These are phyloP conservation scores for Yoshiicerus persimilis DNA, from an alignment of 1,140 invertebrate genomes.

Conservation along the genomic window DNA sequence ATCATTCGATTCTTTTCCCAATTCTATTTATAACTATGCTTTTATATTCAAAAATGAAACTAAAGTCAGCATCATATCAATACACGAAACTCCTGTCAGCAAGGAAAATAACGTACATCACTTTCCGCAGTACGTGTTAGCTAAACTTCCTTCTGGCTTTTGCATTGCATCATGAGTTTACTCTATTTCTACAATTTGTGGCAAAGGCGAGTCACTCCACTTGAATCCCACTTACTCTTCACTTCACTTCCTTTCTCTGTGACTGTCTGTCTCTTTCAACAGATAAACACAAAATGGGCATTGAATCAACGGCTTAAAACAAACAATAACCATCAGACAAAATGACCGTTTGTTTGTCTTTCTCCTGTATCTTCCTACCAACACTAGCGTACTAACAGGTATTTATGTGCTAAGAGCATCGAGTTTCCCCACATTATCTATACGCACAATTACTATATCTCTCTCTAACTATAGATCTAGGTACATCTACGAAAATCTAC, in stretches of 20 bases:
- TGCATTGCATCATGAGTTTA: background rate
- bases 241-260: background rate
- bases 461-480: no score
- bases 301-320: constrained; percentile 20
- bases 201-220: background rate
- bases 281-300: constrained; percentile 17
- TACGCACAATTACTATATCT: background rate
- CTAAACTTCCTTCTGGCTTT: no score
- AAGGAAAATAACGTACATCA: background rate
- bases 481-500: background rate
- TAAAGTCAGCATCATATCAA: background rate
- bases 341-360: constrained; percentile 7
- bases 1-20: background rate
- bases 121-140: no score
- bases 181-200: background rate
- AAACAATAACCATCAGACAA: constrained; percentile 2
- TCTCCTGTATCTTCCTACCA: background rate
- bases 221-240: constrained; percentile 8
- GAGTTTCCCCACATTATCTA: background rate
- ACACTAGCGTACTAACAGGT: background rate
- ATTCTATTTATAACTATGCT: background rate
- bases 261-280: constrained; percentile 5
- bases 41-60: background rate
- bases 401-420: background rate
- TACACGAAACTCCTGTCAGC: background rate